Evolutionary conservation across 2,797 vertebrate genomes (phyloP), one percentile per base, ranked within the genome.

Genomic region (Saxicola maurus): DNA sequence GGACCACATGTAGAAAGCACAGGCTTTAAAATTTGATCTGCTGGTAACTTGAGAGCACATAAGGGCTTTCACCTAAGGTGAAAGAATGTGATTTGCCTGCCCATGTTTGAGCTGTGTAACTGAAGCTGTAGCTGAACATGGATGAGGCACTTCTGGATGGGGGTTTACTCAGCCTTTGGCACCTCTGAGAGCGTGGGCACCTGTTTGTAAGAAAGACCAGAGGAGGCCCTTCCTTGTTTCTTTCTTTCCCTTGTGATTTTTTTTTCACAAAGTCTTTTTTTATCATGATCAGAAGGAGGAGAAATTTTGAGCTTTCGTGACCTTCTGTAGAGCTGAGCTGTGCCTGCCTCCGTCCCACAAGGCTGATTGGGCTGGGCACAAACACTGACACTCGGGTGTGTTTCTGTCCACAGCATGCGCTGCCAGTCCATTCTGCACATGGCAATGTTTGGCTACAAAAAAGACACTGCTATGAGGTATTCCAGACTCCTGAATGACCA

Each of bases 371-470:
- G 53, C 65, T 45, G 35, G 31, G 45, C 3, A 1, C 4, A 8
- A 45, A 3, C 23, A 2, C 35, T 90, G 71, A 94, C 0, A 0
- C 15, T 61, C 2, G 1, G 19, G 11, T 84, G 33, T 90, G 21
- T 85, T 86, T 93, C 78, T 82, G 11, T 95, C 48, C 77, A 13
- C 91, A 99, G 99, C 95, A 96, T 99, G 98, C 98, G 98, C 89
- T 98, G 98, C 96, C 98, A 99, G 97, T 97, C 99, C 89, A 96
- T 99, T 86, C 96, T 99, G 92, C 98, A 98, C 92, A 99, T 99
- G 98, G 97, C 98, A 23, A 98, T 98, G 98, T 99, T 99, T 93
- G 98, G 97, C 72, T 98, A 98, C 96, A 99, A 98, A 95, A 98
- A 98, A 71, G 99, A 99, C 93, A 97, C 95, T 37, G 99, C 98